Base-by-base conservation (phyloP, 1,140 invertebrate genomes). In the Drosophila punjabiensis region DNA sequence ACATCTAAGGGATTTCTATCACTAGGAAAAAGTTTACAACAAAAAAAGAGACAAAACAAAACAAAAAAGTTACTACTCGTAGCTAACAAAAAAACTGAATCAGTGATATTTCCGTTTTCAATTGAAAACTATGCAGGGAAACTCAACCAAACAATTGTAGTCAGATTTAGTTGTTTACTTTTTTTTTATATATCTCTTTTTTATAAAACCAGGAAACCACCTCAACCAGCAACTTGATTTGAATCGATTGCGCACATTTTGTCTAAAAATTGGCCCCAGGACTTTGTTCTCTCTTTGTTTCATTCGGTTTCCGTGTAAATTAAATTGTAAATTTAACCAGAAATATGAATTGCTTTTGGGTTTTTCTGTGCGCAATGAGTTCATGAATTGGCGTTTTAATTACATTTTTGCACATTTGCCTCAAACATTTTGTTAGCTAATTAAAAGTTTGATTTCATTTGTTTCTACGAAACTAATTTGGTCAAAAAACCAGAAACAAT, bases 381-480 rank as follows among this genome's bases (percentile, higher is more conserved):
- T 28, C 60, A 35, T 73, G 32, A 61, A 73, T 61, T 73, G 24
- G 24, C 33, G 24, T 73, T 73, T 62, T 74, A 74, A 74, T 74
- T 74, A 70, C 60, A 74, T 82, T 75, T 73, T 71, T 76, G 73
- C 45, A 52, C 53, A 73, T 43, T 37, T 24, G 33, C 63, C 50
- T 55, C 58, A 37, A 50, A 58, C 20, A 68, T 64, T 71, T 56
- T 59, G 32, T 52, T 64, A 47, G 67, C 76, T 79, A 79, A 79
- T 79, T 79, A 79, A 79, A 79, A 79, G 59, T 37, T 56, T 10
- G 13, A 35, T 37, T 61, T 71, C n/a, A 30, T 32, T 37, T 56
- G 30, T 37, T 62, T 63, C 16, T 32, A 43, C 41, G 9, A 74
- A 62, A 50, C 68, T 74, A 53, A 74, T 74, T 73, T 48, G 52